Base-by-base conservation (phyloP, 92 coral and sea anemone genomes). In the Palythoa grandiflora region DNA sequence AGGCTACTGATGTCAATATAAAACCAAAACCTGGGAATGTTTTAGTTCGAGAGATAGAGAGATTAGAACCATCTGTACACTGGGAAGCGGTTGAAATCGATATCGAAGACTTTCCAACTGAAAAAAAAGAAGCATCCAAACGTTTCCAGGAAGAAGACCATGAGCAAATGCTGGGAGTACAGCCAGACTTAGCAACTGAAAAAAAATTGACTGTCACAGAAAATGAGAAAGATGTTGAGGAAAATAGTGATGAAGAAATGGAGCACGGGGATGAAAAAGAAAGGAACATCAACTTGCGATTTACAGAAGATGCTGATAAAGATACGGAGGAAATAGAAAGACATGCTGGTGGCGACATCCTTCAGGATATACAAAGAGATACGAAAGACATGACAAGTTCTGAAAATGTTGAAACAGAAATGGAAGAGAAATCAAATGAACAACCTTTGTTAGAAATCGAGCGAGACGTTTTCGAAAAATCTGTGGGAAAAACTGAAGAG, bases 31-130 rank as follows among this genome's bases (percentile, higher is more conserved):
- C 86, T 19, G 20, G 39, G 6, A 40, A 52, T 44, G 75, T 68
- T 65, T 66, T 81, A 5, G 40, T 81, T 65, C 74, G 66, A 12
- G 73, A 81, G 75, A 65, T 20, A 65, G 75, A 57, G 38, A 81
- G 65, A 47, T 21, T 81, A 16, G 36, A 63, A 5, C 52, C 73
- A 53, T 50, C 47, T 16, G 59, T 81, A 28, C 86, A 36, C 13
- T 81, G 86, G 86, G 75, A 81, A 44, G 86, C 55, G 11, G 86
- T 81, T 65, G 57, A 81, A 35, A 54, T 81, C 20, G 86, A 81
- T 44, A 81, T 81, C 65, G 86, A 51, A 47, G 75, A 81, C 38
- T 60, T 65, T 14, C 39, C 71, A 5, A 16, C 44, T 19, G 74
- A 81, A 40, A 71, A 81, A 40, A 71, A 35, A 20, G 86, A 66